Evolutionary conservation across 1,140 invertebrate genomes (phyloP), one percentile per base, ranked within the genome.

Genomic region (Marisa cornuarietis): DNA sequence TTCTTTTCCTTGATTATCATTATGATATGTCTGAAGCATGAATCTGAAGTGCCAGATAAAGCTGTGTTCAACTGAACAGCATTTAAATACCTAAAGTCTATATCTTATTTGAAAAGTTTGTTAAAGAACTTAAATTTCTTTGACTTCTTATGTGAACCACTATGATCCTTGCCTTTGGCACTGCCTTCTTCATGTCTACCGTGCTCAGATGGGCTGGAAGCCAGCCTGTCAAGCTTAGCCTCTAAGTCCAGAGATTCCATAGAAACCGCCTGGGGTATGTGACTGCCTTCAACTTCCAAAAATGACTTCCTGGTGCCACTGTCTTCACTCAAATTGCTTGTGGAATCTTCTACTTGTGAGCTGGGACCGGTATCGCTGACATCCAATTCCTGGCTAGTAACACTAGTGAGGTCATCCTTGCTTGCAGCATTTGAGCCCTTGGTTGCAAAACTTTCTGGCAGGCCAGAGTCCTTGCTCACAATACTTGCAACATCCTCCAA

Each of bases 41-140:
- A 58, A 58, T 58, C 54, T 58, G 54, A 11, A 58, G 54, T 11
- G 54, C 54, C 54, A 58, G 54, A 58, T 58, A 14, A 8, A 58
- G 11, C 54, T 18, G 16, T 18, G 16, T 11, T 14, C 11, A 58
- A 58, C 11, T 58, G 54, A 58, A 18, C 16, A 18, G 54, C 54
- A 58, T 58, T 58, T 58, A 9, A 58, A 58, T 11, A 58, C 11
- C 9, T 58, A 58, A 58, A 4, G 54, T 6, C 65, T 13, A 68
- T 10, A 9, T 77, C 11, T 66, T 63, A 77, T 24, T 82, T 80
- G 63, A 82, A 82, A 18, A 82, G 76, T 20, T 82, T 82, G 62
- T 82, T 82, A 51, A 82, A 82, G 51, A 79, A 58, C 20, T 73
- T 80, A 52, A 80, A 73, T 62, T 75, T 80, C 61, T 79, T 82